Percentiles rank a stretch among this genome's conserved stretches.
Evolutionary conservation across 2,888 invertebrate genomes (phyloP).

Genomic region (Drosophila histrio): DNA sequence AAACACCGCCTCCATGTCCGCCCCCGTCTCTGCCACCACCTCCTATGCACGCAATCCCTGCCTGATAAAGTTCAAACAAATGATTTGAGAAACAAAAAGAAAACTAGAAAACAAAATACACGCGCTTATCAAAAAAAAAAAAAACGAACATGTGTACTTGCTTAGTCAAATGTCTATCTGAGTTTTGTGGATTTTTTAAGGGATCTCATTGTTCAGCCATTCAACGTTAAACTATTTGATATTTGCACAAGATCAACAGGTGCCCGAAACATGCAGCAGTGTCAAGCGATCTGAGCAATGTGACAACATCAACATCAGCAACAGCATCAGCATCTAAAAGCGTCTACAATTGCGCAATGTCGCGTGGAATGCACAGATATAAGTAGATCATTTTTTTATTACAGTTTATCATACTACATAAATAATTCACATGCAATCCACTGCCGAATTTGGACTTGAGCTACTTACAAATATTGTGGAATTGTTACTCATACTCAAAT

Average conservation of each 20-base stretch:
- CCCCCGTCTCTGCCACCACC: neutral
- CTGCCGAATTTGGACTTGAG: conserved; percentile 14
- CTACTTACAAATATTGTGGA: conserved; percentile 9
- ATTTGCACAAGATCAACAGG: conserved; percentile 73
- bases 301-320: conserved; percentile 40
- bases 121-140: conserved; percentile 49
- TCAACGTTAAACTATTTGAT: conserved; percentile 50
- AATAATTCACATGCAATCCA: conserved; percentile 1
- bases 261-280: conserved; percentile 40
- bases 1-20: conserved; percentile 13
- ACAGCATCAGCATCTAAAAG: conserved; percentile 39
- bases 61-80: conserved; percentile 69
- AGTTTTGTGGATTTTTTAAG: conserved; percentile 45
- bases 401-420: conserved; percentile 1
- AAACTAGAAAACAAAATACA: conserved; percentile 16
- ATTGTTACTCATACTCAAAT: neutral
- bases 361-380: conserved; percentile 4
- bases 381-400: conserved; percentile 9
- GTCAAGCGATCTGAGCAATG: conserved; percentile 26
- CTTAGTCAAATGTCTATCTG: conserved; percentile 18
- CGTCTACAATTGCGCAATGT: conserved; percentile 43
- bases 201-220: conserved; percentile 55
- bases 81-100: conserved; percentile 25
- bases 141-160: conserved; percentile 37
- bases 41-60: conserved; percentile 39